These are phyloP conservation scores for Phlogophora meticulosa DNA, from an alignment of 2,888 invertebrate species.

Conservation along the genomic window DNA sequence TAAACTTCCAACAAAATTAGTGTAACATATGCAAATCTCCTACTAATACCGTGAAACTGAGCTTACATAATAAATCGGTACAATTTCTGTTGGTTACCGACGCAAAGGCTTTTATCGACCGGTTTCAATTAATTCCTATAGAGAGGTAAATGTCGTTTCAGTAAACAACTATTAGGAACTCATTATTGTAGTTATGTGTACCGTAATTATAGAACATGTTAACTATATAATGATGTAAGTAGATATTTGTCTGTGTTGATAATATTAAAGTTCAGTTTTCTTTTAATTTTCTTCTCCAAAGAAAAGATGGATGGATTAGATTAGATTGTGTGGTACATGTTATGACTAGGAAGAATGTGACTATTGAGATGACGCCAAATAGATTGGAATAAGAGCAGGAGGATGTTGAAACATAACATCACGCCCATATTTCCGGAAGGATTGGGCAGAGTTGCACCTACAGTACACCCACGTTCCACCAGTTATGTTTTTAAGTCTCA, in stretches of 20 bases:
- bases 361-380: too few relatives aligned
- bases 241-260: conserved; percentile 2
- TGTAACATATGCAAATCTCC: conserved; percentile 71
- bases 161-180: conserved; percentile 67
- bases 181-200: conserved; percentile 51
- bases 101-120: conserved; percentile 55
- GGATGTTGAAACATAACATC: too few relatives aligned
- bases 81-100: conserved; percentile 60
- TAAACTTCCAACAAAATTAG: conserved; percentile 62
- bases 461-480: too few relatives aligned
- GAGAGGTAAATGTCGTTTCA: conserved; percentile 63
- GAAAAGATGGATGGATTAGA: too few relatives aligned
- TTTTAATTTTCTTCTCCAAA: too few relatives aligned
- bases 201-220: conserved; percentile 6
- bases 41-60: conserved; percentile 69
- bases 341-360: too few relatives aligned
- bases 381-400: too few relatives aligned
- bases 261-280: conserved; percentile 1
- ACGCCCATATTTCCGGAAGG: too few relatives aligned
- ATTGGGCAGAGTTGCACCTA: too few relatives aligned
- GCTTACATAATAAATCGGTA: conserved; percentile 71
- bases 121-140: conserved; percentile 71
- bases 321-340: too few relatives aligned
- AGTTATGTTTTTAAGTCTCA: too few relatives aligned
- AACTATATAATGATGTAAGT: conserved; percentile 6